Conservation (phyloP, 2,888 invertebrate genomes). For the Schrankia costaestrigalis region DNA sequence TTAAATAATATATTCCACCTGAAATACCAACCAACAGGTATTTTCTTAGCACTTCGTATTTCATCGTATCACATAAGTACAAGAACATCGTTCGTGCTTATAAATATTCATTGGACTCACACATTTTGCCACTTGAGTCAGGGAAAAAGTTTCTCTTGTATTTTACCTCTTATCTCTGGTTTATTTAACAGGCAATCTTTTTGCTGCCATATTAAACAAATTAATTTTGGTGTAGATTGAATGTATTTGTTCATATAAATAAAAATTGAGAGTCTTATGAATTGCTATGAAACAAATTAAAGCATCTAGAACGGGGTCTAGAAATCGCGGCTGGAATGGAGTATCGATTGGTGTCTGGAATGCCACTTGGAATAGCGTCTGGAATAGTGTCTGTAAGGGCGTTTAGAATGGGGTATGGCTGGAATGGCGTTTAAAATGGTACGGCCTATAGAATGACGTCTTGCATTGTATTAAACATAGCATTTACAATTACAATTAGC, state of each 20-base stretch:
- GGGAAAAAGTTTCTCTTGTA: slow-evolving; percentile 26
- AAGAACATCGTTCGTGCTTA: slow-evolving; percentile 50
- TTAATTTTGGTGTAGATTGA: too few relatives aligned
- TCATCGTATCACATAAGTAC: slow-evolving; percentile 36
- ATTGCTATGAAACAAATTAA: too few relatives aligned
- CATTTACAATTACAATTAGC: too few relatives aligned
- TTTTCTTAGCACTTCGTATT: slow-evolving; percentile 7
- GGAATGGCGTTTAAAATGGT: too few relatives aligned
- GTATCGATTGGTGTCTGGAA: not conserved
- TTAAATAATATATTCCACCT: too few relatives aligned
- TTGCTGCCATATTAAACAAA: too few relatives aligned
- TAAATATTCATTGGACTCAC: slow-evolving; percentile 51
- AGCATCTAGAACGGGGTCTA: not conserved
- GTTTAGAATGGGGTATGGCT: too few relatives aligned
- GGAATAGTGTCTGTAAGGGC: too few relatives aligned
- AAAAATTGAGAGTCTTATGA: too few relatives aligned
- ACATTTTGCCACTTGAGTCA: slow-evolving; percentile 23
- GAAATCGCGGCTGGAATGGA: not conserved
- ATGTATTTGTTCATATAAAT: too few relatives aligned
- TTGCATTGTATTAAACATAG: too few relatives aligned
- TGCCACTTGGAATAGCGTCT: not conserved
- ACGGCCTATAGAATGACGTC: too few relatives aligned
- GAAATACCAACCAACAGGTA: not conserved
- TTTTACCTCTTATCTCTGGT: slow-evolving; percentile 7
- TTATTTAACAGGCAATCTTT: not conserved